phyloP scores from a whole-genome alignment of 37 sponge, comb jelly and placozoan genomes.

The Agelas oroides region DNA sequence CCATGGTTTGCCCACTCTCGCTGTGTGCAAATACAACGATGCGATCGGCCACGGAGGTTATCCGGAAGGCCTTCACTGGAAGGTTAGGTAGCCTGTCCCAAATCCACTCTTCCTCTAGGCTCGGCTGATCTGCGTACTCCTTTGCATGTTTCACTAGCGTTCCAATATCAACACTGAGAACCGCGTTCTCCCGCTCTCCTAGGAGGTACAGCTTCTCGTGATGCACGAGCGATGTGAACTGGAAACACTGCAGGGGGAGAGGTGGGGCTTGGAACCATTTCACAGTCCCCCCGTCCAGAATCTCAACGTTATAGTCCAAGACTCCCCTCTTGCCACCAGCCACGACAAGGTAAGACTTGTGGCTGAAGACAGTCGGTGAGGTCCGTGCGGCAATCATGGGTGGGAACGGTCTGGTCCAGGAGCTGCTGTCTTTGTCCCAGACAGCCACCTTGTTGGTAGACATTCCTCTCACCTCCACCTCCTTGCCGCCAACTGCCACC shows the following conservation, averaged over 20 bases:
- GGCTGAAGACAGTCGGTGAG: conserved; percentile 20
- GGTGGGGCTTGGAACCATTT: conserved; percentile 26
- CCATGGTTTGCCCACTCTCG: not conserved
- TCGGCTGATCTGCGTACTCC: not conserved
- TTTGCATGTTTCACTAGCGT: not conserved
- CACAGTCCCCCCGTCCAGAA: not conserved
- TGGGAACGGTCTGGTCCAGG: conserved; percentile 19
- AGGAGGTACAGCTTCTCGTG: not conserved
- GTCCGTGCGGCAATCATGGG: conserved; percentile 26
- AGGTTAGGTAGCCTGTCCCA: conserved; percentile 2
- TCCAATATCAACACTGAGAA: not conserved
- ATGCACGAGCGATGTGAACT: not conserved
- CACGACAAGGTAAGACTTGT: conserved; percentile 11
- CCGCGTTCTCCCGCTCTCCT: no score
- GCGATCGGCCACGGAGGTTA: not conserved
- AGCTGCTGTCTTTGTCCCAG: not conserved
- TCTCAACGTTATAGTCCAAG: conserved; percentile 25
- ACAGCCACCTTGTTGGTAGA: conserved; percentile 26
- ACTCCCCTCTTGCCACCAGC: conserved; percentile 33
- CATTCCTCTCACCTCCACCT: not conserved
- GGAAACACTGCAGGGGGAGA: conserved; percentile 3
- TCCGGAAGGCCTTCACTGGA: conserved; percentile 4
- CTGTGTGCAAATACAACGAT: not conserved
- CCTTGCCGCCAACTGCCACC: conserved; percentile 35
- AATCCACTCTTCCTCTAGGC: not conserved